These are phyloP conservation scores for Leptinotarsa tumamoca DNA, from an alignment of 2,888 invertebrate genomes.

Conservation along the genomic window DNA sequence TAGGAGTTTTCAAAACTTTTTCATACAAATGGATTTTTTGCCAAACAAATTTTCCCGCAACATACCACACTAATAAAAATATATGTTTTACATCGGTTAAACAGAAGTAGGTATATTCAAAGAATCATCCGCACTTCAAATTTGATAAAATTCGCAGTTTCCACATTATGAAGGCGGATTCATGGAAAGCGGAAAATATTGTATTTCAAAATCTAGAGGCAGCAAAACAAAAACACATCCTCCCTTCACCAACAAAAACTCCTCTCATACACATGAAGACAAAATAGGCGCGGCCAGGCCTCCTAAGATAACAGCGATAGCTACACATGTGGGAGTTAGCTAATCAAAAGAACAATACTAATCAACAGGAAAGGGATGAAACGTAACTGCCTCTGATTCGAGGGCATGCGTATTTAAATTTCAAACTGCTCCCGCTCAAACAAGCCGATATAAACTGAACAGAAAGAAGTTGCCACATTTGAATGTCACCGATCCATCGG, in stretches of 20 bases:
- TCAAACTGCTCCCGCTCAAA: slow-evolving; percentile 35
- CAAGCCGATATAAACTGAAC: slow-evolving; percentile 35
- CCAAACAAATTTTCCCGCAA: no score
- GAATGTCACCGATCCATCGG: slow-evolving; percentile 45
- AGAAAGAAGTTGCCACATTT: slow-evolving; percentile 50
- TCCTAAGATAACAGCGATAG: neutral
- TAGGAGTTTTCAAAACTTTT: no score
- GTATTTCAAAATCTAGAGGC: no score
- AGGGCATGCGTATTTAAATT: slow-evolving; percentile 43
- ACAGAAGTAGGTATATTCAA: no score
- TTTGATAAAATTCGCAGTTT: no score
- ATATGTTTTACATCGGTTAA: no score
- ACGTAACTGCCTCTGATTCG: slow-evolving; percentile 21
- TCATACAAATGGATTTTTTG: no score
- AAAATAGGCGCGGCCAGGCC: neutral
- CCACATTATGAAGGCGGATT: no score
- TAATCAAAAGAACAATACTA: slow-evolving; percentile 22
- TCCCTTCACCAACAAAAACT: neutral
- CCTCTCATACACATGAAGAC: neutral
- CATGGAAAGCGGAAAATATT: no score
- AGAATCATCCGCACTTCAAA: no score
- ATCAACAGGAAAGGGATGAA: slow-evolving; percentile 29
- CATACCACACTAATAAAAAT: no score
- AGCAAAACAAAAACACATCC: no score
- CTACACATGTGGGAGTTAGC: slow-evolving; percentile 12